Evolutionary conservation across 2,888 invertebrate genomes (phyloP).

Genomic region (Schrankia costaestrigalis): DNA sequence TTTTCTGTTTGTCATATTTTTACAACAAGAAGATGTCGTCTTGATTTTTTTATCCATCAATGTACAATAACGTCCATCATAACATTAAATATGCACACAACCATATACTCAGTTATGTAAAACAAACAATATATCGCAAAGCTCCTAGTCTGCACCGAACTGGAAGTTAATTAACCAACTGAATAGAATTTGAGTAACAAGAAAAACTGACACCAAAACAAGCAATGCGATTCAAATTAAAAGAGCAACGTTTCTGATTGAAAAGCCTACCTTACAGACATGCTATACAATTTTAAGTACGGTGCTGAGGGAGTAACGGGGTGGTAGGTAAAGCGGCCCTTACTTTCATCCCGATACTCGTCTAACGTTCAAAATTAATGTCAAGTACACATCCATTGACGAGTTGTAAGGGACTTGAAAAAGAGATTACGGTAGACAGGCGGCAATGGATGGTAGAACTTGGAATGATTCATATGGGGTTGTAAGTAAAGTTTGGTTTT

Average conservation of each 20-base stretch:
- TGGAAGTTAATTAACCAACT: slow-evolving; percentile 42
- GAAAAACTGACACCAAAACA: slow-evolving; percentile 29
- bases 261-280: slow-evolving; percentile 67
- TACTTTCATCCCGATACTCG: slow-evolving; percentile 10
- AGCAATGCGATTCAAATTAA: slow-evolving; percentile 28
- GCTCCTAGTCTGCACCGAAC: background rate
- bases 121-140: background rate
- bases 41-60: no score
- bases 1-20: no score
- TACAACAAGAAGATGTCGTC: no score
- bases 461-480: no score
- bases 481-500: no score
- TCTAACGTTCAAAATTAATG: background rate
- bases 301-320: slow-evolving; percentile 39
- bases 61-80: no score
- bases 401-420: slow-evolving; percentile 3
- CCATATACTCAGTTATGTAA: background rate
- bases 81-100: no score
- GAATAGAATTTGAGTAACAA: slow-evolving; percentile 27
- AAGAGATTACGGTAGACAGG: no score
- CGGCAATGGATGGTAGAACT: no score
- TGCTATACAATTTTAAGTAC: slow-evolving; percentile 62
- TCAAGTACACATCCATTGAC: slow-evolving; percentile 28
- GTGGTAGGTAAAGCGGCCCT: slow-evolving; percentile 35
- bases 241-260: slow-evolving; percentile 55